A percentile compares a stretch with the other conserved stretches of the same genome.
These are phyloP conservation scores for Porites divaricata DNA, from an alignment of 92 coral and sea anemone species.

Conservation along the genomic window DNA sequence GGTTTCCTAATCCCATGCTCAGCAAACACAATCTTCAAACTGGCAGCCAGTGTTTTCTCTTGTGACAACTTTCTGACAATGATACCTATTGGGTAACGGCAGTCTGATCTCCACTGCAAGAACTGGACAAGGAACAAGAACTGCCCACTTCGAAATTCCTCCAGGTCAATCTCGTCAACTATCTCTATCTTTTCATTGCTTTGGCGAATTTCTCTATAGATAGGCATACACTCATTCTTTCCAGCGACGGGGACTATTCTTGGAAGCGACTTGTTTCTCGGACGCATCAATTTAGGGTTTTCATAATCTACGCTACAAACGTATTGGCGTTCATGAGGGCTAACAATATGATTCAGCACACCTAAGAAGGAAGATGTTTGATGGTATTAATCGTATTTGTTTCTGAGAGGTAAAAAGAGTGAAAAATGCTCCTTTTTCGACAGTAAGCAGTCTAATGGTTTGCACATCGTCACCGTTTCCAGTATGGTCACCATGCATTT, in stretches of 20 bases:
- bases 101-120: constrained; percentile 65
- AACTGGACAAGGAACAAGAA: constrained; percentile 70
- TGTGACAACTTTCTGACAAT: constrained; percentile 49
- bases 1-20: constrained; percentile 61
- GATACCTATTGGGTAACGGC: constrained; percentile 57
- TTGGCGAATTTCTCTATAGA: constrained; percentile 37
- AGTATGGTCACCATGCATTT: no score
- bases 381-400: no score
- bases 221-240: constrained; percentile 36
- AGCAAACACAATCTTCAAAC: constrained; percentile 65
- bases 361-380: constrained; percentile 23
- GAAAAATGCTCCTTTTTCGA: no score
- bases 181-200: not conserved
- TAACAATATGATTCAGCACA: constrained; percentile 50
- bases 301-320: constrained; percentile 58
- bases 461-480: no score
- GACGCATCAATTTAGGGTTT: constrained; percentile 53
- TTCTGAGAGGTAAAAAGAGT: no score
- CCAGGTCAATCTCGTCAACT: constrained; percentile 11
- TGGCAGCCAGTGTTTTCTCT: constrained; percentile 29
- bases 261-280: constrained; percentile 49
- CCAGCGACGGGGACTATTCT: constrained; percentile 25
- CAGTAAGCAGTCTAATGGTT: no score
- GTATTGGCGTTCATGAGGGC: constrained; percentile 60
- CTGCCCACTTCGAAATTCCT: constrained; percentile 63